A percentile compares a stretch with the other conserved stretches of the same genome.
phyloP scores from a whole-genome alignment of 2,888 invertebrate species.

The Mactromeris polynyma region DNA sequence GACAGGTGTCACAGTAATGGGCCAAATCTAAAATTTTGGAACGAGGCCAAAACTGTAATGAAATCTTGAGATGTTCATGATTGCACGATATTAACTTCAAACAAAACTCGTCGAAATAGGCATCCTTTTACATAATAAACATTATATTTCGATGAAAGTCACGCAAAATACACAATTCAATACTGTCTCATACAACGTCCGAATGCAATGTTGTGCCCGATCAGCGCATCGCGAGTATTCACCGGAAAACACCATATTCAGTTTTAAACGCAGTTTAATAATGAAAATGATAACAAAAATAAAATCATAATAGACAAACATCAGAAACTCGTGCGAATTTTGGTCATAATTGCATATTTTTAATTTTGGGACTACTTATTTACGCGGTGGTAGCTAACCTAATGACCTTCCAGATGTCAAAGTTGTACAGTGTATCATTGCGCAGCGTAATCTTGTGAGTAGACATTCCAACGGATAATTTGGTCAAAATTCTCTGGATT shows the following conservation, averaged over 20 bases:
- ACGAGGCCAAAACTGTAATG: constrained; percentile 18
- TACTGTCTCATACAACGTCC: not conserved
- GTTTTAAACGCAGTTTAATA: not conserved
- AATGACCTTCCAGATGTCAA: constrained; percentile 84
- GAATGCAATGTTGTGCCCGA: not conserved
- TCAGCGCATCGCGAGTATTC: not conserved
- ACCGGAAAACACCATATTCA: not conserved
- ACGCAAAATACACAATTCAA: not conserved
- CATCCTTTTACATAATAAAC: not conserved
- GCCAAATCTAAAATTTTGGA: constrained; percentile 34
- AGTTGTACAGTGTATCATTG: constrained; percentile 81
- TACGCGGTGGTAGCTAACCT: constrained; percentile 76
- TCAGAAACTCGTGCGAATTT: not conserved
- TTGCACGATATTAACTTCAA: not conserved
- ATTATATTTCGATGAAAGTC: not conserved
- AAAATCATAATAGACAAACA: not conserved
- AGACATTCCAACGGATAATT: constrained; percentile 76
- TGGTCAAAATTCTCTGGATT: constrained; percentile 63
- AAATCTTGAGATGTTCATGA: not conserved
- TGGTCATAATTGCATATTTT: not conserved
- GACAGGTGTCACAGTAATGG: constrained; percentile 46
- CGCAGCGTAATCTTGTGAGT: constrained; percentile 81
- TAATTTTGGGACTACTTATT: constrained; percentile 56
- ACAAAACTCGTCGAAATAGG: not conserved
- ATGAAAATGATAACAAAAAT: not conserved